Percentiles rank a stretch among this genome's conserved stretches.
These are phyloP conservation scores for Sinosuthora webbiana DNA, from an alignment of 2,113 vertebrate genomes.

Conservation along the genomic window DNA sequence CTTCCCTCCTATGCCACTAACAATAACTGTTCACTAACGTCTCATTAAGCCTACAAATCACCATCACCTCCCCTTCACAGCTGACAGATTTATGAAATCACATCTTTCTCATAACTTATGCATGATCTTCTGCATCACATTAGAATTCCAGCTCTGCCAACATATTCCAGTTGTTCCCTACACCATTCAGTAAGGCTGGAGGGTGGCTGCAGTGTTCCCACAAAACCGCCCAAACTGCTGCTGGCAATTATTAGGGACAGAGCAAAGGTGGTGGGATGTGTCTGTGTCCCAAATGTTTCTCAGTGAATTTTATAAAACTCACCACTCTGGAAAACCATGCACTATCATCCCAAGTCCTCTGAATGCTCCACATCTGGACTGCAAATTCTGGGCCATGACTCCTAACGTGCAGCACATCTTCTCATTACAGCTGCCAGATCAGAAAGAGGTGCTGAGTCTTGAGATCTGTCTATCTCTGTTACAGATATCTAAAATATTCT, in stretches of 20 bases:
- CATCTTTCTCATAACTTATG: not conserved
- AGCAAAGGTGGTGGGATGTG: not conserved
- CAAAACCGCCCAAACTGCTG: not conserved
- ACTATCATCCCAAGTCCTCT: not conserved
- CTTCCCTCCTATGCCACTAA: not conserved
- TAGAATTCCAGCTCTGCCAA: not conserved
- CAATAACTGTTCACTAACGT: not conserved
- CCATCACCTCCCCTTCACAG: not conserved
- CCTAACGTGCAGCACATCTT: not conserved
- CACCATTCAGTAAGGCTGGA: not conserved
- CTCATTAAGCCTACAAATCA: constrained; percentile 41
- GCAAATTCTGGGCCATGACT: not conserved
- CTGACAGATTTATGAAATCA: constrained; percentile 24
- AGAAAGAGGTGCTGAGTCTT: not conserved
- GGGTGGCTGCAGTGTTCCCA: not conserved
- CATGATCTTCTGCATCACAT: not conserved
- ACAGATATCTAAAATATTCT: not conserved
- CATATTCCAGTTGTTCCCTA: not conserved
- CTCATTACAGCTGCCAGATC: not conserved
- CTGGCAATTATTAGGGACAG: not conserved
- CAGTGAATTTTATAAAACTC: not conserved
- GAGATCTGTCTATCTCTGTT: not conserved
- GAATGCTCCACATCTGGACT: not conserved
- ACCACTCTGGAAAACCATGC: not conserved
- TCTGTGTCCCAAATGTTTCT: not conserved